These are phyloP conservation scores for Brachionichthys hirsutus DNA, from an alignment of 2,113 vertebrate genomes.

Conservation along the genomic window DNA sequence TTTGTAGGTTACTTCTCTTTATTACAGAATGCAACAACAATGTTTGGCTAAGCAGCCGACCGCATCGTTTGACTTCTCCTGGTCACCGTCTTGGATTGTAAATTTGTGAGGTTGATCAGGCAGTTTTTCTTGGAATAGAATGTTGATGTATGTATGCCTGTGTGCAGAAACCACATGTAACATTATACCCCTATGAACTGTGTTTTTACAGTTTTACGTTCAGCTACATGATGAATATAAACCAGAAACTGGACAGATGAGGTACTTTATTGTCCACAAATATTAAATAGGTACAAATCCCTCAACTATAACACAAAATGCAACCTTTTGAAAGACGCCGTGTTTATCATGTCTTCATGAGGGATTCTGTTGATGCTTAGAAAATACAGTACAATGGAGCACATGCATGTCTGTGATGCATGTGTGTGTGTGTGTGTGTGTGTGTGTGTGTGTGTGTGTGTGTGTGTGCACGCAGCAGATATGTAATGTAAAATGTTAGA, in stretches of 20 bases:
- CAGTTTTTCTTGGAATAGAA: constrained; percentile 56
- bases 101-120: constrained; percentile 63
- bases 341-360: too few relatives aligned
- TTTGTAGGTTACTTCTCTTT: constrained; percentile 64
- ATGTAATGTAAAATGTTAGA: constrained; percentile 46
- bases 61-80: constrained; percentile 54
- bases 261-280: constrained; percentile 5
- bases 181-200: too few relatives aligned
- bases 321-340: too few relatives aligned
- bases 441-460: background rate
- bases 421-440: background rate
- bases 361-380: too few relatives aligned
- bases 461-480: constrained; percentile 12
- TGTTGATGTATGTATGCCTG: constrained; percentile 7
- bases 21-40: constrained; percentile 64
- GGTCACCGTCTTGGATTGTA: constrained; percentile 54
- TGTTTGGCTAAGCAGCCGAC: constrained; percentile 69
- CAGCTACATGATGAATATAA: constrained; percentile 14
- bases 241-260: constrained; percentile 7
- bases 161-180: constrained; percentile 56
- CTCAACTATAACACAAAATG: constrained; percentile 3
- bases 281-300: background rate
- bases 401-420: background rate
- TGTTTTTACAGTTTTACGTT: constrained; percentile 37
- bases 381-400: too few relatives aligned